Evolutionary conservation across 2,797 vertebrate species (phyloP).

Genomic region (Cygnus olor): DNA sequence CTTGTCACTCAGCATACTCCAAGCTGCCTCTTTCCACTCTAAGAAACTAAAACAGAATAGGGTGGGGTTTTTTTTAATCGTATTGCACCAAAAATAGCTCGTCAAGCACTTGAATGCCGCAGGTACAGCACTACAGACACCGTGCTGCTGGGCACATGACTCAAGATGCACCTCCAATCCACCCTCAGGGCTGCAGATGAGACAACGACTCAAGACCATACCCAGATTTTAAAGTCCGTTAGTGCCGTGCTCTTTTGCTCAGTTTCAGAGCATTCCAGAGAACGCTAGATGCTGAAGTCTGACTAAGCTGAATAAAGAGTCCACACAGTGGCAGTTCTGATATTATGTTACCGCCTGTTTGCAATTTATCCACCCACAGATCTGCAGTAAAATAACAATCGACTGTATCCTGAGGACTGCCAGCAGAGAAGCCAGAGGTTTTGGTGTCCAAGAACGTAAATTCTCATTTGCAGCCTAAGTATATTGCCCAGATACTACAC

Average conservation of each 20-base stretch:
- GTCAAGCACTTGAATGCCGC: not conserved
- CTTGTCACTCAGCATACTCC: not conserved
- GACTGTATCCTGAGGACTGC: not conserved
- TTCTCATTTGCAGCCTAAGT: not conserved
- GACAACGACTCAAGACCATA: not conserved
- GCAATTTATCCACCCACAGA: constrained; percentile 20
- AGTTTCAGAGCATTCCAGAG: not conserved
- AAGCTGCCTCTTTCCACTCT: not conserved
- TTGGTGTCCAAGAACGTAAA: not conserved
- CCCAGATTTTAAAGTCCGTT: not conserved
- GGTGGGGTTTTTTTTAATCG: not conserved
- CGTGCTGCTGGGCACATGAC: not conserved
- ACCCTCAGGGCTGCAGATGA: not conserved
- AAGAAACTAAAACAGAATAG: not conserved
- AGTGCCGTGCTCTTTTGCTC: not conserved
- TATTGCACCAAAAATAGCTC: not conserved
- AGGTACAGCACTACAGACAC: not conserved
- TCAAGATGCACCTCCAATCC: not conserved
- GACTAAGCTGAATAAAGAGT: constrained; percentile 6
- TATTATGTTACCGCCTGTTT: not conserved
- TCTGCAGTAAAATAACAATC: not conserved
- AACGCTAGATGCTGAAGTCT: not conserved
- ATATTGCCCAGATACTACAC: not conserved
- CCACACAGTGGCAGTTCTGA: not conserved
- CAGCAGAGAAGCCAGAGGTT: not conserved